phyloP scores from a whole-genome alignment of 92 coral and sea anemone genomes.

The Paragorgia papillata region DNA sequence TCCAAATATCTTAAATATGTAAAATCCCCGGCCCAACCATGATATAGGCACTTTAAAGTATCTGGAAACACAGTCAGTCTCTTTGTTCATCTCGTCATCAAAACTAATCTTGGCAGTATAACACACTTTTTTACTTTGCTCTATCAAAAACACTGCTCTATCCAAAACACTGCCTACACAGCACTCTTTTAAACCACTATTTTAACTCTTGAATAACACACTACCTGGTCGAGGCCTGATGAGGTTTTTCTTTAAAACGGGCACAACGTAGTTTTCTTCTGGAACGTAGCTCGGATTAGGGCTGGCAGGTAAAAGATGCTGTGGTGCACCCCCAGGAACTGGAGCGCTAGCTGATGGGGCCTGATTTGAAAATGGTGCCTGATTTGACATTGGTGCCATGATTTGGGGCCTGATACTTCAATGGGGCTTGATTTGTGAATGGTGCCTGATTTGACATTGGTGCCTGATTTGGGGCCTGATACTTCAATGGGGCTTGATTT shows the following conservation, averaged over 20 bases:
- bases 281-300: constrained; percentile 4
- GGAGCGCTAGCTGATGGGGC: neutral
- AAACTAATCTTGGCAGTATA: no score
- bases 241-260: constrained; percentile 54
- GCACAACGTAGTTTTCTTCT: constrained; percentile 31
- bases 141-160: no score
- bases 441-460: neutral
- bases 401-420: no score
- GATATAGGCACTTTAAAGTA: no score
- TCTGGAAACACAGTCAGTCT: neutral
- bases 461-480: no score
- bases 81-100: no score
- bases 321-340: constrained; percentile 6
- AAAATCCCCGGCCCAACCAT: no score
- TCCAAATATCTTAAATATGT: no score
- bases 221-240: constrained; percentile 64
- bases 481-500: neutral
- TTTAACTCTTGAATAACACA: no score
- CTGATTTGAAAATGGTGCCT: constrained; percentile 3
- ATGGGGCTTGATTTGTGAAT: constrained; percentile 4
- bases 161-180: no score
- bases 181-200: no score
- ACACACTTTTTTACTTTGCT: no score
- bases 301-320: constrained; percentile 24
- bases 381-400: neutral